A percentile compares a stretch with the other conserved stretches of the same genome.
Evolutionary conservation across 2,888 invertebrate species (phyloP).

Genomic region (Yponomeuta cagnagella): DNA sequence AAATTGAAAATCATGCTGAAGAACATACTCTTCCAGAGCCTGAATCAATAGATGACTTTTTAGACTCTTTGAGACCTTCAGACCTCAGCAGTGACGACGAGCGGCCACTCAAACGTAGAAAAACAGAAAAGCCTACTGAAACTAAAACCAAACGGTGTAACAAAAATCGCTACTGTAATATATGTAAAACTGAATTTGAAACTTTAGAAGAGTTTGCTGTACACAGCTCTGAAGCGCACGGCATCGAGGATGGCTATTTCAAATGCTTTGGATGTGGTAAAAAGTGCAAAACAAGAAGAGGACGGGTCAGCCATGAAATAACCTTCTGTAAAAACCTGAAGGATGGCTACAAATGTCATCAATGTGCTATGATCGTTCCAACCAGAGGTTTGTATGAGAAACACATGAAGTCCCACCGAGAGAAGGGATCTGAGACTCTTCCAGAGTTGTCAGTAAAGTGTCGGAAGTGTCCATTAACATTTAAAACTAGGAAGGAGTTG

Average conservation of each 20-base stretch:
- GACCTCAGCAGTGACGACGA: slow-evolving; percentile 23
- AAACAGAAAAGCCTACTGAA: slow-evolving; percentile 7
- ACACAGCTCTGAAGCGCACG: slow-evolving; percentile 48
- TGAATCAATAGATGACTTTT: slow-evolving; percentile 22
- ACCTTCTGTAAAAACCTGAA: slow-evolving; percentile 53
- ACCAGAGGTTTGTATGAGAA: slow-evolving; percentile 44
- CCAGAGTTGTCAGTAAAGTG: slow-evolving; percentile 38
- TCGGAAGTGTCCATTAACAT: slow-evolving; percentile 41
- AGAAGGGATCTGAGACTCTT: slow-evolving; percentile 41
- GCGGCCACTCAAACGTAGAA: slow-evolving; percentile 8
- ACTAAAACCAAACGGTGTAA: slow-evolving; percentile 23
- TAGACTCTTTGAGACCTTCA: slow-evolving; percentile 23
- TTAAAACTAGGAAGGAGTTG: slow-evolving; percentile 41
- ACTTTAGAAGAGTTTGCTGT: slow-evolving; percentile 29
- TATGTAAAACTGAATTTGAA: slow-evolving; percentile 44
- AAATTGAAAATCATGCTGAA: slow-evolving; percentile 24
- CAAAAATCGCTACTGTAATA: slow-evolving; percentile 46
- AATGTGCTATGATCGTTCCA: slow-evolving; percentile 47
- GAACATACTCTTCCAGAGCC: slow-evolving; percentile 17
- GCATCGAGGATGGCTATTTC: slow-evolving; percentile 41
- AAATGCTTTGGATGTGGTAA: slow-evolving; percentile 64
- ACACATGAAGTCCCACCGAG: slow-evolving; percentile 50
- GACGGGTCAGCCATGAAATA: slow-evolving; percentile 45
- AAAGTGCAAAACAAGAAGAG: slow-evolving; percentile 42
- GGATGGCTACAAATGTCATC: slow-evolving; percentile 53